Evolutionary conservation across 1,140 invertebrate genomes (phyloP), one percentile per base, ranked within the genome.

Genomic region (Musca domestica): DNA sequence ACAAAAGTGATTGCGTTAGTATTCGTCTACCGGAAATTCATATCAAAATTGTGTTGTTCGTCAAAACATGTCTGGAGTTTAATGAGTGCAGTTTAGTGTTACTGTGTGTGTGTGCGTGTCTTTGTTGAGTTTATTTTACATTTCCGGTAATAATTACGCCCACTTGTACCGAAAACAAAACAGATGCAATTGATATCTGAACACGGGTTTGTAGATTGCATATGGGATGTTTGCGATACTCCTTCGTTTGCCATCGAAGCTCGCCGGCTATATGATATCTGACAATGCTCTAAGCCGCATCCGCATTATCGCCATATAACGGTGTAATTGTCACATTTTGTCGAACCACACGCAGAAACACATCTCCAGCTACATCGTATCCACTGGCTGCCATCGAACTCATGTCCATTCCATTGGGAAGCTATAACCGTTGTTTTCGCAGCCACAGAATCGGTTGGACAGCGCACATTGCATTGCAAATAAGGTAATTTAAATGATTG

Each of bases 211-310:
- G 10, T 41, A 41, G 34, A 41, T 51, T 3, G 1, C 34, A 5
- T 61, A n/a, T 61, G 56, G 17, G 56, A 27, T n/a, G 1, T 58
- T 58, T 34, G n/a, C 17, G 6, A 12, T 41, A 10, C 34, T 41
- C 2, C 34, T 10, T 10, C 34, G 5, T 41, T 41, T 34, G 27
- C 20, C 17, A 61, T 61, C 30, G 19, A 61, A 61, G 34, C 56
- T 61, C 34, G 25, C 20, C 56, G 56, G 56, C 41, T 61, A 41
- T 34, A 61, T 23, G 27, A 61, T 61, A 34, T 61, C n/a, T 61
- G 56, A 61, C 56, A 61, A 19, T 61, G 27, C 41, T 61, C 27
- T 61, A 61, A 61, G 56, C 56, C 56, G 56, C 27, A 61, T 61
- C 27, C n/a, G n/a, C n/a, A 61, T 61, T 61, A 61, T 61, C 56